A percentile compares a stretch with the other conserved stretches of the same genome.
Evolutionary conservation across 2,113 vertebrate species (phyloP).

Genomic region (Rhinichthys klamathensis): DNA sequence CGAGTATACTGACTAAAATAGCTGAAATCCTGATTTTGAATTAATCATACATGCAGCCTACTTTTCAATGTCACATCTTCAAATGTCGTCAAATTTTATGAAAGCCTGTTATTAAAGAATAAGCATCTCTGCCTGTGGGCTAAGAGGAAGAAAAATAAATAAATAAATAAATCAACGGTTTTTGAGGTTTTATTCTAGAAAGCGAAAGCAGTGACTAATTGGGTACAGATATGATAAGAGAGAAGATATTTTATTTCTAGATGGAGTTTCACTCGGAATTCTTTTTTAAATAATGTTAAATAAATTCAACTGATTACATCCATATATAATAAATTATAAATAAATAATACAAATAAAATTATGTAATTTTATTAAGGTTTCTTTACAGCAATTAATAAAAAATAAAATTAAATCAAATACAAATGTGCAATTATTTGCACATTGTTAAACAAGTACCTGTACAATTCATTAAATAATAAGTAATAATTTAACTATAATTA

Average conservation of each 20-base stretch:
- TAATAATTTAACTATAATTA: no score
- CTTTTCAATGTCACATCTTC: slow-evolving; percentile 17
- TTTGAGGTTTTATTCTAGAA: slow-evolving; percentile 21
- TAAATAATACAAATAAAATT: not conserved
- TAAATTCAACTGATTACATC: not conserved
- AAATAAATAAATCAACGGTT: not conserved
- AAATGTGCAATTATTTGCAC: no score
- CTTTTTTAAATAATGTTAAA: not conserved
- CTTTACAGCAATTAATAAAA: not conserved
- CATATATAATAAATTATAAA: no score
- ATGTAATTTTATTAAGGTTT: not conserved
- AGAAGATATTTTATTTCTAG: not conserved
- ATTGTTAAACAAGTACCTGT: no score
- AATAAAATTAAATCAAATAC: not conserved
- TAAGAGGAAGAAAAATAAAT: not conserved
- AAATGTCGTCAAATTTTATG: slow-evolving; percentile 22
- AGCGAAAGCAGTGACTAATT: not conserved
- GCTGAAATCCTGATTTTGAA: not conserved
- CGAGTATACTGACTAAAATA: not conserved
- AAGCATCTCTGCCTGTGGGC: not conserved
- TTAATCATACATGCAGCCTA: slow-evolving; percentile 1
- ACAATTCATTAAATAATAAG: no score
- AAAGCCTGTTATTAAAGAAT: slow-evolving; percentile 12
- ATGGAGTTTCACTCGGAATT: not conserved
- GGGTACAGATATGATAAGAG: not conserved